Conservation (phyloP, 1,140 invertebrate genomes). For the Gonatopus flavifemur region DNA sequence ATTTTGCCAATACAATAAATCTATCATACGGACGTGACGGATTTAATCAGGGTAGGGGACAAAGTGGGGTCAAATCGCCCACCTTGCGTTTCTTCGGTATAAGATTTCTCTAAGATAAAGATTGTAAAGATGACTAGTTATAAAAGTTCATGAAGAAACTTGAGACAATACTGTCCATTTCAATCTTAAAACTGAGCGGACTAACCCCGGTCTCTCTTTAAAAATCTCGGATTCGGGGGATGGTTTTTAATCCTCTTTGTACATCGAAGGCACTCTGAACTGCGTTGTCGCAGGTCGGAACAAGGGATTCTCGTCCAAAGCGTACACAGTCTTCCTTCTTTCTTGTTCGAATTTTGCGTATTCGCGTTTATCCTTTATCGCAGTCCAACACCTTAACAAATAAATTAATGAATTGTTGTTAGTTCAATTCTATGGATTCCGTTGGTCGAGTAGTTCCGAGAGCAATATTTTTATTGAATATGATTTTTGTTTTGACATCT, state of each 20-base stretch:
- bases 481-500: neutral
- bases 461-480: neutral
- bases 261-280: conserved; percentile 28
- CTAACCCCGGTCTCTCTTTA: neutral
- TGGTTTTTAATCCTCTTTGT: conserved; percentile 33
- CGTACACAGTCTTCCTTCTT: conserved; percentile 28
- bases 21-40: too few species aligned
- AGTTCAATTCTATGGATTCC: neutral
- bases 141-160: too few species aligned
- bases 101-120: neutral
- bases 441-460: neutral
- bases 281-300: conserved; percentile 24
- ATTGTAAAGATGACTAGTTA: neutral
- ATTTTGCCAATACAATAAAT: too few species aligned
- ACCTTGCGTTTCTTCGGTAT: neutral
- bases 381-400: conserved; percentile 12
- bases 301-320: conserved; percentile 32
- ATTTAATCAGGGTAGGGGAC: too few species aligned
- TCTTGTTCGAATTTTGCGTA: conserved; percentile 34
- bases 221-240: neutral
- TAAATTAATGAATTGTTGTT: too few species aligned
- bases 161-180: neutral
- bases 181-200: neutral
- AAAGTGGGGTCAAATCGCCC: neutral
- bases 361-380: conserved; percentile 27